Evolutionary conservation across 1,140 invertebrate species (phyloP), one percentile per base, ranked within the genome.

Genomic region (Bombus consobrinus): DNA sequence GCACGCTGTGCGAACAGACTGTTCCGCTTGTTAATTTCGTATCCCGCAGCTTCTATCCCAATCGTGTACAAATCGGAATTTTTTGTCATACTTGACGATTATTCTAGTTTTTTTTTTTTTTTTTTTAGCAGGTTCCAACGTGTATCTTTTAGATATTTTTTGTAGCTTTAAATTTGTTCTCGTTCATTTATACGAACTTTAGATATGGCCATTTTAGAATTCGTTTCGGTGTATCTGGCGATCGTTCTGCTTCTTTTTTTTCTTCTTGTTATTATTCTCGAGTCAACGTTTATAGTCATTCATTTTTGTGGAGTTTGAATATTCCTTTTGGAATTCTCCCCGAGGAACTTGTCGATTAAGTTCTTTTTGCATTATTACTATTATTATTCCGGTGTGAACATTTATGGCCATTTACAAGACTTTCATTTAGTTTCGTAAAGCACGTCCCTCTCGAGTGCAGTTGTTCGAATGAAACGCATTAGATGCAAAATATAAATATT

Each of bases 11-110:
- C 62, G 79, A 76, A 72, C 3, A 32, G 72, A 18, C 32, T 74
- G 78, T 83, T 72, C 28, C 15, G 64, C 53, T 75, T 71, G 84
- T 68, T 73, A 81, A 77, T 89, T 86, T 77, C 71, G 57, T 74
- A 62, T 53, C 28, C 41, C n/a, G 28, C 39, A 25, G n/a, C n/a
- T 78, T 78, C n/a, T 13, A 53, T 53, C 1, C 47, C 47, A 53
- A 53, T 53, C 18, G 34, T 37, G 28, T n/a, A 66, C 18, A 15
- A 64, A 82, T 25, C 39, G 12, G 1, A 1, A 10, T 15, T 59
- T 25, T 28, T 41, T 62, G 13, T 3, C 66, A 13, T 62, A n/a
- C 2, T 3, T 62, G 0, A 32, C 1, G 15, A 66, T 34, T 18
- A 32, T 66, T 15, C 2, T 66, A 32, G n/a, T 66, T 66, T 62